Conservation (phyloP, 2,797 vertebrate species). For the Petrocephalus sullivani region DNA sequence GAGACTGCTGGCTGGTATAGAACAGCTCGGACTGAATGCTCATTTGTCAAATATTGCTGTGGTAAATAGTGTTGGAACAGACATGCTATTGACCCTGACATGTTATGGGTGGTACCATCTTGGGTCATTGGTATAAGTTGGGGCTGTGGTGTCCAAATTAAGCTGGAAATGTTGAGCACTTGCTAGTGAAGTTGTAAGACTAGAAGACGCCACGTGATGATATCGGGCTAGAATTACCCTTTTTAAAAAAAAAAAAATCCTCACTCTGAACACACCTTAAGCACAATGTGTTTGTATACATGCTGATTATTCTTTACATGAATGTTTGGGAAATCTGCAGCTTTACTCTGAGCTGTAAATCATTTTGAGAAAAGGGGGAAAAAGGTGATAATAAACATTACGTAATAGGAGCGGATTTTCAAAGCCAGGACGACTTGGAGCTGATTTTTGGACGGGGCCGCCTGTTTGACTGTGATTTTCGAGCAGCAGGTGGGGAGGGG, state of each 20-base stretch:
- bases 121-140: neutral
- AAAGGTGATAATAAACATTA: neutral
- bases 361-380: neutral
- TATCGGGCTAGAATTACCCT: neutral
- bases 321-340: neutral
- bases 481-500: slow-evolving; percentile 2
- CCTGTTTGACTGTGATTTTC: neutral
- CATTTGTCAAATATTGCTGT: neutral
- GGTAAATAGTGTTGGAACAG: neutral
- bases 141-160: neutral
- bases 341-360: neutral
- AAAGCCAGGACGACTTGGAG: neutral
- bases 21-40: neutral
- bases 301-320: neutral
- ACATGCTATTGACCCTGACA: neutral
- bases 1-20: neutral
- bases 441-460: neutral
- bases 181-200: neutral
- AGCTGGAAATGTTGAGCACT: neutral
- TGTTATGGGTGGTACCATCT: neutral
- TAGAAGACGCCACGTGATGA: neutral
- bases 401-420: neutral
- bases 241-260: neutral
- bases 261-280: neutral
- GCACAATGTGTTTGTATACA: neutral